Conservation (phyloP, 2,797 vertebrate species). For the Tinamus major region DNA sequence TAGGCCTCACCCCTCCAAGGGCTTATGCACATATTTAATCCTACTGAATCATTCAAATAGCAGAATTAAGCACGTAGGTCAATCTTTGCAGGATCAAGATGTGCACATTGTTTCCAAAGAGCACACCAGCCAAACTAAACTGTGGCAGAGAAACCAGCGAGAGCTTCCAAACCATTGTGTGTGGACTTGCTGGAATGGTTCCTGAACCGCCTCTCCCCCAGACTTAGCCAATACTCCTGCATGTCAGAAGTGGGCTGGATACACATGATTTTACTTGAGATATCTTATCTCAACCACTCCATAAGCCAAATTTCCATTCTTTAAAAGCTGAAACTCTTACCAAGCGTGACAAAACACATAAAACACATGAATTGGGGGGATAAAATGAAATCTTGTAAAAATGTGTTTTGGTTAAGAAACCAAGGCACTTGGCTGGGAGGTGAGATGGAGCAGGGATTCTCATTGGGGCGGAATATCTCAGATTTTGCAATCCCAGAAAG, state of each 20-base stretch:
- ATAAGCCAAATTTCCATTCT: neutral
- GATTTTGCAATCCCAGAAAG: neutral
- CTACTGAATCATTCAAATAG: neutral
- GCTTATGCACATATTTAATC: neutral
- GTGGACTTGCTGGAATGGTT: neutral
- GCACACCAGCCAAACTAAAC: neutral
- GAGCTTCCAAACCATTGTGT: constrained; percentile 1
- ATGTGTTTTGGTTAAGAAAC: neutral
- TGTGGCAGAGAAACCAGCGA: neutral
- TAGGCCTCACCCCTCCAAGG: neutral
- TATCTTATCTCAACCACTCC: neutral
- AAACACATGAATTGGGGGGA: neutral
- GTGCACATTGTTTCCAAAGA: neutral
- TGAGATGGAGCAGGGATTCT: neutral
- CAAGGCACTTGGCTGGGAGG: neutral
- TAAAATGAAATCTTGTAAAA: neutral
- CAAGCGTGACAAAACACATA: neutral
- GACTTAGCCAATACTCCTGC: neutral
- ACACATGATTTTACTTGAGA: neutral
- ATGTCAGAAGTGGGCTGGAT: neutral
- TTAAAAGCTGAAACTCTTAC: neutral
- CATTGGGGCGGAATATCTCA: neutral
- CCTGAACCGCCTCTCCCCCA: neutral
- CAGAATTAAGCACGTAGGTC: neutral
- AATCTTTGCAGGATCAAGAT: neutral